phyloP scores from a whole-genome alignment of 2,888 invertebrate species.

The Epinotia nisella region DNA sequence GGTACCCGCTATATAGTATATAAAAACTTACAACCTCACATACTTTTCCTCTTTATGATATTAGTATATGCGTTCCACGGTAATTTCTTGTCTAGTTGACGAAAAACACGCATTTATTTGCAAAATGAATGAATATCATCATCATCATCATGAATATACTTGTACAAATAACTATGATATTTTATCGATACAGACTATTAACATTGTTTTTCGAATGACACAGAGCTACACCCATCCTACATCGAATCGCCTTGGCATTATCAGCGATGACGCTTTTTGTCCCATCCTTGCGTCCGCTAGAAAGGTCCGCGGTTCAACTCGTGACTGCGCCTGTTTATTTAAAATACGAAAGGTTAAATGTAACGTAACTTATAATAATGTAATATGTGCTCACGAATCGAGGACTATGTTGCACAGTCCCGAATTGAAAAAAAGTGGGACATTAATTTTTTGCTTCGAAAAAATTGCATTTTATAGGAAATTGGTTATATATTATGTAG shows the following conservation, averaged over 20 bases:
- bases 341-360: conserved; percentile 24
- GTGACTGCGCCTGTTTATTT: conserved; percentile 25
- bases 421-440: too few species aligned
- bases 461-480: too few species aligned
- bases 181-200: neutral
- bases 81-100: too few species aligned
- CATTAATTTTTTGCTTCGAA: too few species aligned
- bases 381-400: conserved; percentile 17
- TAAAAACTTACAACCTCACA: too few species aligned
- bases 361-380: conserved; percentile 13
- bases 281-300: conserved; percentile 16
- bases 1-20: too few species aligned
- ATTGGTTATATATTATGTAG: too few species aligned
- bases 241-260: conserved; percentile 27
- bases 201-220: conserved; percentile 4
- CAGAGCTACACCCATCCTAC: conserved; percentile 5
- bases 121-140: too few species aligned
- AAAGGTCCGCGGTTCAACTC: conserved; percentile 18
- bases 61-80: too few species aligned
- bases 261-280: conserved; percentile 13
- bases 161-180: neutral
- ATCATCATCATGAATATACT: too few species aligned
- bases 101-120: too few species aligned
- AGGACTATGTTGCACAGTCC: neutral
- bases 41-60: too few species aligned